Conservation (phyloP, 2,888 invertebrate genomes). For the Dryobotodes eremita region DNA sequence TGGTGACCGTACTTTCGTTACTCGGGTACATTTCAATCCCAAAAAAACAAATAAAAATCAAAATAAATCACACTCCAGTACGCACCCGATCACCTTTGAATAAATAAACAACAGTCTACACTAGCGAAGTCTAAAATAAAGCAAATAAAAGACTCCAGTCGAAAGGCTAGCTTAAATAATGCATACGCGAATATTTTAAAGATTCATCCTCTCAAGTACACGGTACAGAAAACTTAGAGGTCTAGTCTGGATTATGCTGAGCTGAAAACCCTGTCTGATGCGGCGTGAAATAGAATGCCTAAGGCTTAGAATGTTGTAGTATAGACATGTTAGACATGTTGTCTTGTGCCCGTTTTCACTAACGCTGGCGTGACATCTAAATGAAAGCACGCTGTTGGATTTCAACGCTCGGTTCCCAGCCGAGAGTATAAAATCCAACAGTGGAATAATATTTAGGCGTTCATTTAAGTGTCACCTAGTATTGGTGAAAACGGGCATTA, state of each 20-base stretch:
- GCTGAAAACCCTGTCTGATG: conserved; percentile 60
- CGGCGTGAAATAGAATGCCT: conserved; percentile 74
- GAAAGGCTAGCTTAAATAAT: conserved; percentile 49
- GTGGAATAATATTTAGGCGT: too few species aligned
- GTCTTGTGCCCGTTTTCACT: background rate
- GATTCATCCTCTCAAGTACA: conserved; percentile 22
- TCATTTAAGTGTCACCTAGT: too few species aligned
- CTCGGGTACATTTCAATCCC: background rate
- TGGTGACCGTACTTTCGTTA: too few species aligned
- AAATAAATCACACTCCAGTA: conserved; percentile 3
- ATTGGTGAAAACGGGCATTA: background rate
- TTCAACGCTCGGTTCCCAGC: too few species aligned
- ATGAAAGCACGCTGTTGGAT: too few species aligned
- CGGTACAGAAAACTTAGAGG: conserved; percentile 29
- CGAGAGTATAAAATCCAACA: too few species aligned
- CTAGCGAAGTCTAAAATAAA: conserved; percentile 8
- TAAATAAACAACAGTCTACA: conserved; percentile 29
- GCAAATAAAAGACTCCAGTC: conserved; percentile 10
- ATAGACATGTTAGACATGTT: conserved; percentile 10
- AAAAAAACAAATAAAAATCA: background rate
- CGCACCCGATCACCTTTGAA: conserved; percentile 12
- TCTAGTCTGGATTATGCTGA: conserved; percentile 44
- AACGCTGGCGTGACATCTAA: too few species aligned
- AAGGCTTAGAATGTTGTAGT: conserved; percentile 49
- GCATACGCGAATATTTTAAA: conserved; percentile 54